phyloP scores from a whole-genome alignment of 2,888 invertebrate species.

The Dasypogon diadema region DNA sequence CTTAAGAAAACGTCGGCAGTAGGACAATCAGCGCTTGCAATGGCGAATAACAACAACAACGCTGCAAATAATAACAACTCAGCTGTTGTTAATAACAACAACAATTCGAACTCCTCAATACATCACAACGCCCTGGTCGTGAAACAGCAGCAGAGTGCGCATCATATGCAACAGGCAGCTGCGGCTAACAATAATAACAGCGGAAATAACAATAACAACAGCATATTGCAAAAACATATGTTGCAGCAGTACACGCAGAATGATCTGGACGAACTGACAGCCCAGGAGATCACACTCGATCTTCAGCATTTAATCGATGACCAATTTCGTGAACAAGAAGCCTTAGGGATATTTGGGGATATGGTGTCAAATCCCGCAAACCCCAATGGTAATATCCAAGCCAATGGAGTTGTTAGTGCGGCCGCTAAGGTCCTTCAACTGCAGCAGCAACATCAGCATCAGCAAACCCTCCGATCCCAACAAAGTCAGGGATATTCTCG shows the following conservation, averaged over 20 bases:
- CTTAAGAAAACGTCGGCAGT: slow-evolving; percentile 63
- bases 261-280: slow-evolving; percentile 89
- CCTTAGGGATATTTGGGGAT: slow-evolving; percentile 84
- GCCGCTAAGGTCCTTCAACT: slow-evolving; percentile 67
- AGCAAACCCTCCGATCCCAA: slow-evolving; percentile 57
- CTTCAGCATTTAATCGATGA: slow-evolving; percentile 93
- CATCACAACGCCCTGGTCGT: slow-evolving; percentile 61
- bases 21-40: slow-evolving; percentile 66
- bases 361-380: slow-evolving; percentile 69
- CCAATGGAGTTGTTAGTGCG: slow-evolving; percentile 67
- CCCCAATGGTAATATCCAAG: slow-evolving; percentile 65
- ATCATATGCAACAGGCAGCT: slow-evolving; percentile 67
- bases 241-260: slow-evolving; percentile 82
- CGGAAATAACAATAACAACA: slow-evolving; percentile 62
- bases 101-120: slow-evolving; percentile 57
- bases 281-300: slow-evolving; percentile 92
- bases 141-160: slow-evolving; percentile 66
- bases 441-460: slow-evolving; percentile 64
- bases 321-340: slow-evolving; percentile 85
- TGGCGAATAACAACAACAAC: slow-evolving; percentile 61
- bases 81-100: slow-evolving; percentile 30
- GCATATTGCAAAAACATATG: slow-evolving; percentile 73
- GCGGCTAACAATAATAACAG: slow-evolving; percentile 61
- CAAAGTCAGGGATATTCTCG: slow-evolving; percentile 70
- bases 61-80: slow-evolving; percentile 55